These are phyloP conservation scores for Haliclona indistincta DNA, from an alignment of 37 sponge, comb jelly and placozoan genomes.

Conservation along the genomic window DNA sequence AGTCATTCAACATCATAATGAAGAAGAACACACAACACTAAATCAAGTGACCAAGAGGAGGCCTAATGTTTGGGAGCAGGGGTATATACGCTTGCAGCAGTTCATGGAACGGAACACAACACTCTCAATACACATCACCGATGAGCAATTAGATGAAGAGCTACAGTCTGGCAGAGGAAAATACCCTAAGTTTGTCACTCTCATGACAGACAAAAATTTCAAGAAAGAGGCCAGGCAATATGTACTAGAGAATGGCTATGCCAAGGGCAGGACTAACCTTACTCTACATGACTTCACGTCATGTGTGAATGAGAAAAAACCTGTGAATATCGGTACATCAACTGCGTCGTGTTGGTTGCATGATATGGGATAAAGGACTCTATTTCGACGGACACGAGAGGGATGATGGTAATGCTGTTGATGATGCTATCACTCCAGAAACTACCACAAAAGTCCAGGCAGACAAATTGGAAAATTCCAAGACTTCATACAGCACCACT, in stretches of 20 bases:
- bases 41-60: too few species aligned
- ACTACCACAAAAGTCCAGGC: conserved; percentile 12
- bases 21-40: too few species aligned
- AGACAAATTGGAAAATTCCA: background rate
- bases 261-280: conserved; percentile 27
- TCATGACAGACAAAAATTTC: conserved; percentile 7
- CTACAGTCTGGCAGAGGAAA: conserved; percentile 11
- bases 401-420: conserved; percentile 25
- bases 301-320: conserved; percentile 15
- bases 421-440: conserved; percentile 2
- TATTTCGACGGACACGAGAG: conserved; percentile 41
- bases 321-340: background rate
- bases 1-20: too few species aligned
- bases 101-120: too few species aligned
- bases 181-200: background rate
- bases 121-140: too few species aligned
- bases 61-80: too few species aligned
- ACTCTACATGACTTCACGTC: conserved; percentile 1
- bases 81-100: too few species aligned
- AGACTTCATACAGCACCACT: conserved; percentile 17
- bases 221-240: conserved; percentile 26
- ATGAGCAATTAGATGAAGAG: background rate
- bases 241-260: conserved; percentile 35
- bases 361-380: conserved; percentile 33
- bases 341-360: conserved; percentile 33